A percentile compares a stretch with the other conserved stretches of the same genome.
Evolutionary conservation across 2,888 invertebrate genomes (phyloP).

Genomic region (Hypercompe scribonia): DNA sequence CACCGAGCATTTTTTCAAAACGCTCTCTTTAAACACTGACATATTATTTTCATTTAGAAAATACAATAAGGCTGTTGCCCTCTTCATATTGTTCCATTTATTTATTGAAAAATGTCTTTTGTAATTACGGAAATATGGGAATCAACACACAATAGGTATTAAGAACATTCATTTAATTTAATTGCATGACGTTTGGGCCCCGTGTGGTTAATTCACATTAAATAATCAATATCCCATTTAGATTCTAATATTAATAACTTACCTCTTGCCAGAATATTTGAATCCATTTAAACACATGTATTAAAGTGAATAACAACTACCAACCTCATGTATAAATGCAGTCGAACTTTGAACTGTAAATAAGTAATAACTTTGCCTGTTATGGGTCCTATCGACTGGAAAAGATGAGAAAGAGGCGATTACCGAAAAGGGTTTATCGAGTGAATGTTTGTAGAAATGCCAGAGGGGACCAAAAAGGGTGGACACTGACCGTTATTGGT

Average conservation of each 20-base stretch:
- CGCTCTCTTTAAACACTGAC: background rate
- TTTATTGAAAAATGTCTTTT: no score
- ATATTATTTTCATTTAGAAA: background rate
- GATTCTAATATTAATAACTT: background rate
- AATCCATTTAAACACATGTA: background rate
- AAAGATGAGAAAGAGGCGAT: constrained; percentile 23
- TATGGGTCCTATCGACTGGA: constrained; percentile 11
- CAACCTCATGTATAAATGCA: background rate
- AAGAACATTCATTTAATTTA: no score
- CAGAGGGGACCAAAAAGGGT: constrained; percentile 17
- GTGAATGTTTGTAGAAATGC: constrained; percentile 21
- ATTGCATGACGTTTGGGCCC: no score
- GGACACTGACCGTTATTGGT: constrained; percentile 17
- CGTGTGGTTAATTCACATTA: background rate
- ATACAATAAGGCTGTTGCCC: no score
- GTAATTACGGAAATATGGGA: no score
- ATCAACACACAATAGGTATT: no score
- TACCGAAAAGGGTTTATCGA: constrained; percentile 26
- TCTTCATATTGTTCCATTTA: no score
- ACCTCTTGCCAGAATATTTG: background rate
- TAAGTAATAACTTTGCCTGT: constrained; percentile 22
- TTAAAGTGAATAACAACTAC: background rate
- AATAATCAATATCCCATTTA: background rate
- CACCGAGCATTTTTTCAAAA: background rate
- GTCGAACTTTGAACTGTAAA: constrained; percentile 16